phyloP scores from a whole-genome alignment of 1,140 invertebrate genomes.

The Gryon sp. region DNA sequence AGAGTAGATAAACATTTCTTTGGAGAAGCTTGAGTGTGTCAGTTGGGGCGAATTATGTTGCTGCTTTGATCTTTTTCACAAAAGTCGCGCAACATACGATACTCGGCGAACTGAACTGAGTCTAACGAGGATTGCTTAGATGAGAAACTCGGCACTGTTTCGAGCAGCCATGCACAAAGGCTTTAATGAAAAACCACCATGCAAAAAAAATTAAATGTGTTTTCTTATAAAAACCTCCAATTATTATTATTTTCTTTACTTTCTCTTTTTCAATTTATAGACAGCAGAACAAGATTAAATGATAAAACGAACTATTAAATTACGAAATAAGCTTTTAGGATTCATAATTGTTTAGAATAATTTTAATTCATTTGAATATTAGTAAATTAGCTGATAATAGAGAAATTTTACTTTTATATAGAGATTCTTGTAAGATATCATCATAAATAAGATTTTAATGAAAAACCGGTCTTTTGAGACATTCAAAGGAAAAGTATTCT shows the following conservation, averaged over 20 bases:
- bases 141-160: slow-evolving; percentile 48
- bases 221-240: slow-evolving; percentile 4
- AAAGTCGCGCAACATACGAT: slow-evolving; percentile 47
- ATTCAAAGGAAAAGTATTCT: too few species aligned
- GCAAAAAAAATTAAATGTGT: slow-evolving; percentile 1
- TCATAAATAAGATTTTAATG: too few species aligned
- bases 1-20: slow-evolving; percentile 59
- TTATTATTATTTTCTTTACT: too few species aligned
- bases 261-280: neutral
- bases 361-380: too few species aligned
- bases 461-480: too few species aligned
- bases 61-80: slow-evolving; percentile 53
- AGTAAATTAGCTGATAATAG: too few species aligned
- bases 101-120: slow-evolving; percentile 57
- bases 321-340: too few species aligned
- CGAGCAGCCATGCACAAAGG: slow-evolving; percentile 29
- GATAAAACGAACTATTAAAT: too few species aligned
- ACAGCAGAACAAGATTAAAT: too few species aligned
- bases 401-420: too few species aligned
- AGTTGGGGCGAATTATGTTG: slow-evolving; percentile 59
- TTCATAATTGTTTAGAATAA: too few species aligned
- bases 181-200: slow-evolving; percentile 4
- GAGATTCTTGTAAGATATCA: too few species aligned
- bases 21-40: slow-evolving; percentile 55
- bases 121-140: slow-evolving; percentile 43